Conservation (phyloP, 2,113 vertebrate species). For the Parotia lawesii region DNA sequence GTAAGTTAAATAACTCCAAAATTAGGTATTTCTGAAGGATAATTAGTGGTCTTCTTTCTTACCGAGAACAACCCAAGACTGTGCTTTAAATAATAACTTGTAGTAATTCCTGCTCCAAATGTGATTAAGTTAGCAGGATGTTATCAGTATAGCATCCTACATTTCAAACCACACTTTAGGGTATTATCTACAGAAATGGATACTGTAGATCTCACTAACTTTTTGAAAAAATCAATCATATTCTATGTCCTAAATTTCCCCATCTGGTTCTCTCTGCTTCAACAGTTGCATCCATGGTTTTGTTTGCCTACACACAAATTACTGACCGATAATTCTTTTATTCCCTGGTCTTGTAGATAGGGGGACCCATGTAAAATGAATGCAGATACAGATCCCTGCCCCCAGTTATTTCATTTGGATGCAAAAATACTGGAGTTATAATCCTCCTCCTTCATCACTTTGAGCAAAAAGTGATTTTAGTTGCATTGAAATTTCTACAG, state of each 20-base stretch:
- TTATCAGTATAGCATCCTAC: neutral
- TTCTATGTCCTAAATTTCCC: neutral
- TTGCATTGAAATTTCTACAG: neutral
- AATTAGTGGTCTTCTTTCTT: conserved; percentile 50
- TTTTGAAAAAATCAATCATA: neutral
- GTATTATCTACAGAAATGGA: neutral
- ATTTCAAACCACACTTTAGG: neutral
- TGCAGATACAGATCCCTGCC: neutral
- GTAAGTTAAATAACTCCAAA: conserved; percentile 53
- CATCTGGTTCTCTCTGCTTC: neutral
- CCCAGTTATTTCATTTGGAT: neutral
- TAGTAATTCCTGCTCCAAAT: neutral
- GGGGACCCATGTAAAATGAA: neutral
- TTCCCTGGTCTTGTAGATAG: conserved; percentile 23
- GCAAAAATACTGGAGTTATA: neutral
- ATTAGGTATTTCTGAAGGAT: conserved; percentile 52
- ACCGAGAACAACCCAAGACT: conserved; percentile 3
- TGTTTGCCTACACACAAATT: neutral
- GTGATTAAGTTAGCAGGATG: neutral
- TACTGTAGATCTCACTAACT: rapidly evolving
- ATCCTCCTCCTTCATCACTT: neutral
- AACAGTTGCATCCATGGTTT: neutral
- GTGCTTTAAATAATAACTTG: conserved; percentile 38
- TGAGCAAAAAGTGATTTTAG: neutral
- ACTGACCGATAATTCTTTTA: neutral